phyloP scores from a whole-genome alignment of 2,113 vertebrate genomes.

The Grammomys dolichurus region DNA sequence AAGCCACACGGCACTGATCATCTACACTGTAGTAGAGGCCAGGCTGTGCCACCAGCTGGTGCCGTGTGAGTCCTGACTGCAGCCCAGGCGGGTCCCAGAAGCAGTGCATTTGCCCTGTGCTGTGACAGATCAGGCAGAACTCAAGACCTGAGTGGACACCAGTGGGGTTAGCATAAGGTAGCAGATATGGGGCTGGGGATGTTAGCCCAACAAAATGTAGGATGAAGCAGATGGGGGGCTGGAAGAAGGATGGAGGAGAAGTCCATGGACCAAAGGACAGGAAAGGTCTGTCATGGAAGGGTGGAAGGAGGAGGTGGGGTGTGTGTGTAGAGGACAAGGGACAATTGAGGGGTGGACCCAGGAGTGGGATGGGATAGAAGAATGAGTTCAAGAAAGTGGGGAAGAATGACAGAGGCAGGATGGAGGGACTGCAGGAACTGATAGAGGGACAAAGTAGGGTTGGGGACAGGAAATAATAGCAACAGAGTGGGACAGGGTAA shows the following conservation, averaged over 20 bases:
- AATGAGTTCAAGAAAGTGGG: neutral
- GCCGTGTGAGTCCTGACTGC: constrained; percentile 79
- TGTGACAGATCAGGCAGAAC: constrained; percentile 79
- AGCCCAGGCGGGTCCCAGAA: constrained; percentile 91
- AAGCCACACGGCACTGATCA: constrained; percentile 96
- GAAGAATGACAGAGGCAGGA: too few species aligned
- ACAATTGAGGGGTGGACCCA: neutral
- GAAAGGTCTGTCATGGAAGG: neutral
- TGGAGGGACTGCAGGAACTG: accelerated
- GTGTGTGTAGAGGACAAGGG: neutral
- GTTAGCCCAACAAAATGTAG: neutral
- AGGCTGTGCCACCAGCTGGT: constrained; percentile 90
- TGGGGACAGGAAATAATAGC: neutral
- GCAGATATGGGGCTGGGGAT: neutral
- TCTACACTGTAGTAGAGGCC: constrained; percentile 96
- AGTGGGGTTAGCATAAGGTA: too few species aligned
- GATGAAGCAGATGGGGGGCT: neutral
- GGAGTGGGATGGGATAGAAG: neutral
- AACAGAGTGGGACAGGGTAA: accelerated
- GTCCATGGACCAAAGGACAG: neutral
- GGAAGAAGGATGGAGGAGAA: neutral
- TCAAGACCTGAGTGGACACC: neutral
- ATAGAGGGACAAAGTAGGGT: neutral
- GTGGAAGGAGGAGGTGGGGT: accelerated
- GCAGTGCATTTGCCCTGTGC: constrained; percentile 91